These are phyloP conservation scores for Eupithecia inturbata DNA, from an alignment of 2,888 invertebrate species.

Conservation along the genomic window DNA sequence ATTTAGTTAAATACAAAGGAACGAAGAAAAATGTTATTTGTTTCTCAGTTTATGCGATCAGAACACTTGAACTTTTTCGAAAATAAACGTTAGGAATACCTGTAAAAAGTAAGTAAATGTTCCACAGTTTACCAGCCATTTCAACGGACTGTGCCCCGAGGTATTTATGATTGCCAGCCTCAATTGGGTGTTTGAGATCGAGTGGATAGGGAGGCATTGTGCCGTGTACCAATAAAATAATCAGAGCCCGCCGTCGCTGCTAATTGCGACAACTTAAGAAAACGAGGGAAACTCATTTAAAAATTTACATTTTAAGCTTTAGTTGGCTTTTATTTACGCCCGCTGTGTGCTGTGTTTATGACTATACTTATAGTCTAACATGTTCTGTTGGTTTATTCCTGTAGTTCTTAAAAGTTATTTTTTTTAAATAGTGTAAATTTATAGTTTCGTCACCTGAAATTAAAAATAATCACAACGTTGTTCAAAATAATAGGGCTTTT, in stretches of 20 bases:
- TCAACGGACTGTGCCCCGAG: background rate
- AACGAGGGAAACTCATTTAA: constrained; percentile 11
- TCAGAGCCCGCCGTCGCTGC: constrained; percentile 39
- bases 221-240: constrained; percentile 46
- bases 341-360: background rate
- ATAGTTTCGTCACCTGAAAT: no score
- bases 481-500: background rate
- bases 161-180: constrained; percentile 55
- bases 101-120: background rate
- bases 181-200: constrained; percentile 50
- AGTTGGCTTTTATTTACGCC: background rate
- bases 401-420: no score
- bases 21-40: no score
- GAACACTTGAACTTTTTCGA: no score
- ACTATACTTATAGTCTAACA: background rate
- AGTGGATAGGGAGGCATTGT: constrained; percentile 45
- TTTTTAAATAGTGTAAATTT: no score
- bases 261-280: constrained; percentile 33
- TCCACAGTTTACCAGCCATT: constrained; percentile 4
- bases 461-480: no score
- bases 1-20: no score
- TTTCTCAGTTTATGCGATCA: no score
- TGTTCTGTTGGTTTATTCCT: no score
- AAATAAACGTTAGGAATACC: no score
- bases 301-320: constrained; percentile 11